These are phyloP conservation scores for Vulpes lagopus DNA, from an alignment of 2,113 vertebrate genomes.

Conservation along the genomic window DNA sequence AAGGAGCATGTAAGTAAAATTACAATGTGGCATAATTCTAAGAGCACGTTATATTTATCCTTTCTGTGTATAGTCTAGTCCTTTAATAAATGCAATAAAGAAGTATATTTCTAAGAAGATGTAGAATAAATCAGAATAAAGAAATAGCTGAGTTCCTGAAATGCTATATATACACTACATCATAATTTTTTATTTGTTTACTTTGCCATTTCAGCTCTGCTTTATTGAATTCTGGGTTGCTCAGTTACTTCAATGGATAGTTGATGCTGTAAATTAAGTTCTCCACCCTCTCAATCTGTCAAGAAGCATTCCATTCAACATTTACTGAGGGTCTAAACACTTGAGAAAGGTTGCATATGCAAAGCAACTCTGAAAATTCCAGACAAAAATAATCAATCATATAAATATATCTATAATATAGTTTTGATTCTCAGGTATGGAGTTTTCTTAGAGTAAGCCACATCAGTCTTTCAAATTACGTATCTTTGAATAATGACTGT, in stretches of 20 bases:
- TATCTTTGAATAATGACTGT: background rate
- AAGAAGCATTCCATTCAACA: slow-evolving; percentile 24
- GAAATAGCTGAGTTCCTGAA: slow-evolving; percentile 14
- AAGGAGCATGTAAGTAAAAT: background rate
- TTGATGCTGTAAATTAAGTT: slow-evolving; percentile 57
- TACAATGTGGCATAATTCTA: background rate
- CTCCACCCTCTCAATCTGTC: background rate
- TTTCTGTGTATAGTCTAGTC: background rate
- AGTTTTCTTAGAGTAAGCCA: background rate
- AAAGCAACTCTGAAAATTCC: slow-evolving; percentile 8
- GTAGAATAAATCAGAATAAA: slow-evolving; percentile 24
- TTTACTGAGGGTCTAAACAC: background rate
- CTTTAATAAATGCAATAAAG: slow-evolving; percentile 5
- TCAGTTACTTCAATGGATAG: slow-evolving; percentile 27
- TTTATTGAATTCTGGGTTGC: slow-evolving; percentile 61
- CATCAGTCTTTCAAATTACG: background rate
- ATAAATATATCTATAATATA: background rate
- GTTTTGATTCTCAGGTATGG: background rate
- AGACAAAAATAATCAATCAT: background rate
- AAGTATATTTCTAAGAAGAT: background rate
- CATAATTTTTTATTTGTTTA: slow-evolving; percentile 47
- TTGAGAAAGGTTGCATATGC: background rate
- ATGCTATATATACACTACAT: background rate
- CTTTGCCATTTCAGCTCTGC: slow-evolving; percentile 37
- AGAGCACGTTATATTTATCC: background rate